Conservation (phyloP, 2,797 vertebrate species). For the Enteromius mattozi region DNA sequence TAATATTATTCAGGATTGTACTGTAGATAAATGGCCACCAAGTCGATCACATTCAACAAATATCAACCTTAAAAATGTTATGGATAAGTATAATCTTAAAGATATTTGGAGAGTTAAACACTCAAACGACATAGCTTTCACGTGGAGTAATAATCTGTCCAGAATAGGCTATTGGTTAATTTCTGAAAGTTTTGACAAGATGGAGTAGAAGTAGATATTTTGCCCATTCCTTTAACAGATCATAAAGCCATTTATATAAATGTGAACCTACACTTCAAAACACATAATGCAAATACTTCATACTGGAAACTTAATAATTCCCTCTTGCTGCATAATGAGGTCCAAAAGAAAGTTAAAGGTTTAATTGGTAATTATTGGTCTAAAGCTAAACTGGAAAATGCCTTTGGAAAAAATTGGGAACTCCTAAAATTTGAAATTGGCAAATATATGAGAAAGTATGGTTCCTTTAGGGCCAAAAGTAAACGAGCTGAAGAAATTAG, state of each 20-base stretch:
- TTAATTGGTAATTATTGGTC: too few species aligned
- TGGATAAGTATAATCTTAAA: background rate
- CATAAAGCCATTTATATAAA: too few species aligned
- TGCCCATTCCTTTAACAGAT: too few species aligned
- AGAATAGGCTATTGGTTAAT: slow-evolving; percentile 18
- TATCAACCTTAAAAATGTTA: background rate
- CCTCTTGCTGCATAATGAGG: too few species aligned
- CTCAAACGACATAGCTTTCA: background rate
- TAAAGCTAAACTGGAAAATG: background rate
- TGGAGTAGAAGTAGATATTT: too few species aligned
- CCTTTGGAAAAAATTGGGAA: slow-evolving; percentile 1
- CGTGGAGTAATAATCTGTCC: background rate
- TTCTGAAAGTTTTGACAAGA: background rate
- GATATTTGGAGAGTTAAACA: background rate
- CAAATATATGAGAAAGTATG: slow-evolving; percentile 13
- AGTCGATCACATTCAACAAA: background rate
- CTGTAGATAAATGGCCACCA: too few species aligned
- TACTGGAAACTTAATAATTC: too few species aligned
- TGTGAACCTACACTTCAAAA: too few species aligned
- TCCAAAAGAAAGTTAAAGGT: too few species aligned
- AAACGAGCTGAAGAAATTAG: background rate
- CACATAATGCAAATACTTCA: too few species aligned
- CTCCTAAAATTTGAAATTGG: background rate
- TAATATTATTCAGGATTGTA: too few species aligned
- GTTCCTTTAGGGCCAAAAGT: background rate